A percentile compares a stretch with the other conserved stretches of the same genome.
These are phyloP conservation scores for Centruroides sculpturatus DNA, from an alignment of 1,140 invertebrate genomes.

Conservation along the genomic window DNA sequence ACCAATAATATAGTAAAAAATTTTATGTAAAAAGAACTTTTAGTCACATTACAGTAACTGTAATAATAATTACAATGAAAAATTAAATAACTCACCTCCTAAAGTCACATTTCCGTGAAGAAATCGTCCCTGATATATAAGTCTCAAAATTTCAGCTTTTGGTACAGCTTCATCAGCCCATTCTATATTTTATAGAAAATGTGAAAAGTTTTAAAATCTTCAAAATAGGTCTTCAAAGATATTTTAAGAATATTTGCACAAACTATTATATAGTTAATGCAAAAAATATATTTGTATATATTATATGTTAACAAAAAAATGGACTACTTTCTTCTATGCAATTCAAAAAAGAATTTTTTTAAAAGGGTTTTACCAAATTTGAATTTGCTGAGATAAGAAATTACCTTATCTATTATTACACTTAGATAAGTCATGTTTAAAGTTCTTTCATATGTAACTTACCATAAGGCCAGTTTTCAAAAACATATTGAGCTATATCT, in stretches of 20 bases:
- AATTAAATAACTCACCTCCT: constrained; percentile 5
- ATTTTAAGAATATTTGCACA: too few relatives aligned
- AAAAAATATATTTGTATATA: too few relatives aligned
- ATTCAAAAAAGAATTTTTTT: too few relatives aligned
- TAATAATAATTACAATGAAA: not conserved
- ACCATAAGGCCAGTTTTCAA: constrained; percentile 81
- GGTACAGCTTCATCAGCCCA: constrained; percentile 89
- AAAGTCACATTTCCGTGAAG: constrained; percentile 94
- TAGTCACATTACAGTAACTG: not conserved
- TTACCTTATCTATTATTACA: too few relatives aligned
- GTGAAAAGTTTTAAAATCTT: constrained; percentile 12
- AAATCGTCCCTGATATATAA: constrained; percentile 98
- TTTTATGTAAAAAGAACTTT: not conserved
- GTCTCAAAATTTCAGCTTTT: constrained; percentile 88
- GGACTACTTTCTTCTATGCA: too few relatives aligned
- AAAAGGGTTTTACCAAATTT: too few relatives aligned
- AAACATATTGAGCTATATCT: constrained; percentile 95
- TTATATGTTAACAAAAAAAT: too few relatives aligned
- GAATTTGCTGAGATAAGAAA: too few relatives aligned
- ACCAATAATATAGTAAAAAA: not conserved
- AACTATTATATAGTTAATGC: too few relatives aligned
- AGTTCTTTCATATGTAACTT: not conserved
- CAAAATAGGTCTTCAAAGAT: not conserved
- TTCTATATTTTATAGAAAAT: constrained; percentile 39
- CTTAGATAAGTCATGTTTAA: too few relatives aligned